Base-by-base conservation (phyloP, 2,797 vertebrate species). In the Mormyrops attenuatus region DNA sequence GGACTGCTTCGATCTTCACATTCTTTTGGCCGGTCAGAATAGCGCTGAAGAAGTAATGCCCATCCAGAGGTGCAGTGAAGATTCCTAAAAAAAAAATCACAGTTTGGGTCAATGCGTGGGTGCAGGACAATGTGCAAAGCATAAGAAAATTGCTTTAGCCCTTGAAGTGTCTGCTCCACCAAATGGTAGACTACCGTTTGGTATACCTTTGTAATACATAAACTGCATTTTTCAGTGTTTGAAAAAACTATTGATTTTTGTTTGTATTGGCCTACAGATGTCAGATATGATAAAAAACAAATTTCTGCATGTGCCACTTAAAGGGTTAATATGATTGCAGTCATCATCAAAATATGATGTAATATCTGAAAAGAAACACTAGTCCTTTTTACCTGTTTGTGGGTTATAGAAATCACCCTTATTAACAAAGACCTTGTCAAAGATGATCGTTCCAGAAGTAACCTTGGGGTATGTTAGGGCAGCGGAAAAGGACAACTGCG, bases 11-110 rank as follows among this genome's bases (percentile, higher is more conserved):
- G 1, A 99, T 95, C 92, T 97, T 97, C 89, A 97, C 97, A 0
- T 97, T 97, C 89, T 95, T 96, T 90, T 98, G 96, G 11, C 98
- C 98, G 0, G 97, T 99, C 91, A 99, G 93, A 92, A 98, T 93
- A 0, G 96, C 97, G 0, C 97, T 99, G 93, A 99, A 97, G 94
- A 97, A 96, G 92, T 99, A 99, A 47, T 94, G 97, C 3, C 98
- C 98, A 0, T 97, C 92, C 8, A 97, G 73, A 0, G 98, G 98
- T 0, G 96, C 98, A 0, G 97, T 98, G 95, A 99, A 99, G 5
- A 97, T 92, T 52, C 98, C 98, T 99, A 20, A 13, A 15, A n/a
- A 47, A 26, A 22, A 49, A 88, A 60, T n/a, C 26, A 53, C 84
- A 38, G 47, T 41, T 55, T 34, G 55, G 5, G 9, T 49, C 60